Percentiles rank a stretch among this genome's conserved stretches.
These are phyloP conservation scores for Caradrina clavipalpis DNA, from an alignment of 2,888 invertebrate species.

Conservation along the genomic window DNA sequence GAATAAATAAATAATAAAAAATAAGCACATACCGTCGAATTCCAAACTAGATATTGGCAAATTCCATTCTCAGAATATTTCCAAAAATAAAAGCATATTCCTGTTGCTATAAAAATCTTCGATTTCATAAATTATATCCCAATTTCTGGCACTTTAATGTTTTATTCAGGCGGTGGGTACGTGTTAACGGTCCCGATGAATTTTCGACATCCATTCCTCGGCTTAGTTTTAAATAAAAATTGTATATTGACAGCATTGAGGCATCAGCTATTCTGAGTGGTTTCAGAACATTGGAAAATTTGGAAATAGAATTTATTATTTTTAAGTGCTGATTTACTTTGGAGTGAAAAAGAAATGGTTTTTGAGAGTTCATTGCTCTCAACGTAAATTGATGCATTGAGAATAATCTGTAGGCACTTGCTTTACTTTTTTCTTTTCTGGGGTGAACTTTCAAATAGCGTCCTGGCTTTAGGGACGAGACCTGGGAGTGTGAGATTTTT, in stretches of 20 bases:
- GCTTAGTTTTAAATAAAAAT: slow-evolving; percentile 59
- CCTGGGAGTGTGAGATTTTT: too few species aligned
- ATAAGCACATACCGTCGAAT: neutral
- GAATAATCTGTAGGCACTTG: too few species aligned
- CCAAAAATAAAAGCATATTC: slow-evolving; percentile 49
- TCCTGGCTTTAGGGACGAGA: too few species aligned
- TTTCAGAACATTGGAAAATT: slow-evolving; percentile 56
- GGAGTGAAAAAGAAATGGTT: neutral
- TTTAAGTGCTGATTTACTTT: slow-evolving; percentile 34
- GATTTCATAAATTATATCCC: slow-evolving; percentile 71
- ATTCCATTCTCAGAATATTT: slow-evolving; percentile 18
- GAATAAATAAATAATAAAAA: too few species aligned
- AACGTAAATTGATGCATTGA: neutral
- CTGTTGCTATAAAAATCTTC: slow-evolving; percentile 69
- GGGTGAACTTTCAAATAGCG: too few species aligned
- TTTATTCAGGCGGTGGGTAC: slow-evolving; percentile 72
- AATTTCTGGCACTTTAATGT: slow-evolving; percentile 74
- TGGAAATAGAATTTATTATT: slow-evolving; percentile 62
- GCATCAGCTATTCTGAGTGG: slow-evolving; percentile 55
- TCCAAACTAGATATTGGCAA: neutral
- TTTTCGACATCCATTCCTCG: slow-evolving; percentile 62
- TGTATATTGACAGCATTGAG: slow-evolving; percentile 45
- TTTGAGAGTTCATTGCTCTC: neutral
- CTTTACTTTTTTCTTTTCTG: too few species aligned
- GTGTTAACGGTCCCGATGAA: slow-evolving; percentile 73